phyloP scores from a whole-genome alignment of 1,140 invertebrate genomes.

The Orius insidiosus region DNA sequence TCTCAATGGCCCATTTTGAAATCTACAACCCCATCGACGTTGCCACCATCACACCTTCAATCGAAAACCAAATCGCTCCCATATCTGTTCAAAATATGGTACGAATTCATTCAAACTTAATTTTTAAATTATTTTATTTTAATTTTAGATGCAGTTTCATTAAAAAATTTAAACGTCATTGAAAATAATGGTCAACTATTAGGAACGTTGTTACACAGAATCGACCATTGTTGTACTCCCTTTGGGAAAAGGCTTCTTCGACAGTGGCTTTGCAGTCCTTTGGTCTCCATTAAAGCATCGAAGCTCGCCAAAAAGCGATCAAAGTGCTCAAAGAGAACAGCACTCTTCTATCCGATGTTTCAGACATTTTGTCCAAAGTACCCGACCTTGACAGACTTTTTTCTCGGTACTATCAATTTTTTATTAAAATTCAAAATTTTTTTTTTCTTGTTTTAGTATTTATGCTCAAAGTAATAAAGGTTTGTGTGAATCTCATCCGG shows the following conservation, averaged over 20 bases:
- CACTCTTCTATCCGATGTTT: conserved; percentile 43
- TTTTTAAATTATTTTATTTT: too few relatives aligned
- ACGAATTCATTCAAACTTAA: not conserved
- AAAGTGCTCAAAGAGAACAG: conserved; percentile 48
- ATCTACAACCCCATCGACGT: conserved; percentile 64
- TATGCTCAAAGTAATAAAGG: conserved; percentile 68
- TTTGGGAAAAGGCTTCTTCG: conserved; percentile 67
- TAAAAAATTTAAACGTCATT: conserved; percentile 78
- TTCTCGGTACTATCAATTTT: conserved; percentile 47
- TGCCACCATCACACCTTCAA: not conserved
- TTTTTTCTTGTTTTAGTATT: conserved; percentile 42
- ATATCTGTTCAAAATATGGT: conserved; percentile 21
- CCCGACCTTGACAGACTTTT: conserved; percentile 89
- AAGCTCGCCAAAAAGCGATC: conserved; percentile 68
- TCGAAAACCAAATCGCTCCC: not conserved
- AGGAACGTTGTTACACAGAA: conserved; percentile 59
- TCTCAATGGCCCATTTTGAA: conserved; percentile 72
- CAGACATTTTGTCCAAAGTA: conserved; percentile 50
- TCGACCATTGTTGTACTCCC: conserved; percentile 78
- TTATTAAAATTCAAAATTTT: conserved; percentile 8
- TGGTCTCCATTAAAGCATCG: conserved; percentile 62
- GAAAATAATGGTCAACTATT: conserved; percentile 39
- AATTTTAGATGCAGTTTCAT: conserved; percentile 76
- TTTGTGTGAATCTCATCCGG: conserved; percentile 64
- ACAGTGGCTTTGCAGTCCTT: conserved; percentile 84